phyloP scores from a whole-genome alignment of 2,888 invertebrate genomes.

The Galerucella nymphaeae region DNA sequence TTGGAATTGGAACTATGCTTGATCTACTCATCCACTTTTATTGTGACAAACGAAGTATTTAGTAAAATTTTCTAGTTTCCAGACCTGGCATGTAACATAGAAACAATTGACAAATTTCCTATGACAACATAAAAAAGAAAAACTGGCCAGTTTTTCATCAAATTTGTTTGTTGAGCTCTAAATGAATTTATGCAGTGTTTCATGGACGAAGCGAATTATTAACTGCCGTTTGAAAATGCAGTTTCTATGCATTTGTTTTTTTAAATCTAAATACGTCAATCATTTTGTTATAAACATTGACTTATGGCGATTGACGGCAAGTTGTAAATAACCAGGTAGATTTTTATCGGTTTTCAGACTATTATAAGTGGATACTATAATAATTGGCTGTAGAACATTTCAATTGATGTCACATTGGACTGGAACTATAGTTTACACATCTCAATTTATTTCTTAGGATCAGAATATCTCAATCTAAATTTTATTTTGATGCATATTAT shows the following conservation, averaged over 20 bases:
- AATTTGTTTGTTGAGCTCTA: too few species aligned
- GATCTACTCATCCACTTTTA: background rate
- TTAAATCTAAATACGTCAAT: conserved; percentile 31
- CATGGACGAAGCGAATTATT: background rate
- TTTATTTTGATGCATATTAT: background rate
- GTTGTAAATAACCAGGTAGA: conserved; percentile 14
- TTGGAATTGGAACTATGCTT: background rate
- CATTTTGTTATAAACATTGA: conserved; percentile 26
- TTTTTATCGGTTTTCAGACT: conserved; percentile 14
- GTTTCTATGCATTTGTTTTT: conserved; percentile 10
- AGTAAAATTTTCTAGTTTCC: background rate
- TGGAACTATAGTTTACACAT: background rate
- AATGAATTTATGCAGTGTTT: too few species aligned
- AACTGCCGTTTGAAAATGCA: background rate
- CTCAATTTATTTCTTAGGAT: conserved; percentile 3
- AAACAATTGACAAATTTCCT: too few species aligned
- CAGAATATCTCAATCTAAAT: background rate
- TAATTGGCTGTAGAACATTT: conserved; percentile 20
- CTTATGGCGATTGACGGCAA: conserved; percentile 21
- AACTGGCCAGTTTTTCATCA: too few species aligned
- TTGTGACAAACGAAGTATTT: background rate
- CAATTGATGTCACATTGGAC: conserved; percentile 17
- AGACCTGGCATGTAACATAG: background rate
- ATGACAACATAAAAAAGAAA: too few species aligned
- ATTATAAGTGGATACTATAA: conserved; percentile 9